Conservation (phyloP, 2,113 vertebrate species). For the Heterotilapia buettikoferi region DNA sequence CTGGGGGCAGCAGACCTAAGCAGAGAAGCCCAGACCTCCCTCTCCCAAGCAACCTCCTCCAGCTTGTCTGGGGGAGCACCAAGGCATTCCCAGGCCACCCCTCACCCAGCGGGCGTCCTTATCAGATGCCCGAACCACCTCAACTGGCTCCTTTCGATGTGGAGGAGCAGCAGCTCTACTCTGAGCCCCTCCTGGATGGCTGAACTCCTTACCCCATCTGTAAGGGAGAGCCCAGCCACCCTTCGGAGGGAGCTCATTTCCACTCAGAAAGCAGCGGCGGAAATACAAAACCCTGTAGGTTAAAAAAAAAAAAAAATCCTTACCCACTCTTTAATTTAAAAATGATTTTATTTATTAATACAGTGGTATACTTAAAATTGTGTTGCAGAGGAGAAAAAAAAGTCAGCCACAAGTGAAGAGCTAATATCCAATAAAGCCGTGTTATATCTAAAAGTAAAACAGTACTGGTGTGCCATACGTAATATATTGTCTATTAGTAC, state of each 20-base stretch:
- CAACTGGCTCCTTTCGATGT: neutral
- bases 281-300: neutral
- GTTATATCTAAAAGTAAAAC: slow-evolving; percentile 87
- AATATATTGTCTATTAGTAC: slow-evolving; percentile 99
- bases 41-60: neutral
- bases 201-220: neutral
- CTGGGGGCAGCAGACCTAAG: neutral
- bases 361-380: slow-evolving; percentile 91
- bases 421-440: slow-evolving; percentile 91
- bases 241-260: neutral
- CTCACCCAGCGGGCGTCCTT: neutral
- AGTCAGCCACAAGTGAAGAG: slow-evolving; percentile 90
- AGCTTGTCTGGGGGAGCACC: neutral
- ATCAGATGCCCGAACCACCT: neutral
- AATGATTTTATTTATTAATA: slow-evolving; percentile 96
- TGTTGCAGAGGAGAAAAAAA: slow-evolving; percentile 71
- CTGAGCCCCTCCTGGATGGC: neutral
- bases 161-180: neutral
- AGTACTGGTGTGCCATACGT: slow-evolving; percentile 93
- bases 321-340: slow-evolving; percentile 83
- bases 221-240: neutral
- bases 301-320: accelerated
- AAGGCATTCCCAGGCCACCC: neutral
- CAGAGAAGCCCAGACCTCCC: neutral
- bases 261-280: neutral